phyloP scores from a whole-genome alignment of 2,113 vertebrate genomes.

The Mastomys natalensis region DNA sequence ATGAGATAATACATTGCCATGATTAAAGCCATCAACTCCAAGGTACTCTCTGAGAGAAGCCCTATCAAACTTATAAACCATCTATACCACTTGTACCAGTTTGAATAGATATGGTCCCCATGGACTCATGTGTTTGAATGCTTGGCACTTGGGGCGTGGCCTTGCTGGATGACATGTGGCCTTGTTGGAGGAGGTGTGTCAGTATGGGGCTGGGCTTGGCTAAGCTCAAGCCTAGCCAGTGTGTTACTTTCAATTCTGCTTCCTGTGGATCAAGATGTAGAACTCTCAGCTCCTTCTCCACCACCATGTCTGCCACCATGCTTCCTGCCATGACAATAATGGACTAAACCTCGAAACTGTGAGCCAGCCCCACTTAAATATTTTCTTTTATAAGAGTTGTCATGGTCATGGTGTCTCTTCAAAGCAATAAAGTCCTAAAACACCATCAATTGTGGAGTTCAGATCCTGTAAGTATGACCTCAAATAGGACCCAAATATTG shows the following conservation, averaged over 20 bases:
- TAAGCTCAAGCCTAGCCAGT: neutral
- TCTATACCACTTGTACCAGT: slow-evolving; percentile 54
- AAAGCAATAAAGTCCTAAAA: neutral
- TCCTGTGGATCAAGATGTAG: neutral
- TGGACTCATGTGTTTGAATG: neutral
- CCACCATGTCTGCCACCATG: neutral
- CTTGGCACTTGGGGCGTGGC: neutral
- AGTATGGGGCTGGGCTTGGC: neutral
- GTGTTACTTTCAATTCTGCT: neutral
- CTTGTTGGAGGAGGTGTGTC: neutral
- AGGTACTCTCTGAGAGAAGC: neutral
- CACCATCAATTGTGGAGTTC: slow-evolving; percentile 59
- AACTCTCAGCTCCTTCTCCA: neutral
- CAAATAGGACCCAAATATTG: neutral
- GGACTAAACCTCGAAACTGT: neutral
- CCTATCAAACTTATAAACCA: neutral
- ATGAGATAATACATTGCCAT: neutral
- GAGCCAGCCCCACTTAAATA: neutral
- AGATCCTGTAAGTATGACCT: neutral
- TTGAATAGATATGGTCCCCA: neutral
- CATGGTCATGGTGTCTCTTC: neutral
- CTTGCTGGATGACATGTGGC: neutral
- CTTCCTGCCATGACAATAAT: neutral
- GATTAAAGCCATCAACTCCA: neutral
- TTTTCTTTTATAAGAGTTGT: neutral